Conservation (phyloP, 2,888 invertebrate species). For the Melanchra persicariae region DNA sequence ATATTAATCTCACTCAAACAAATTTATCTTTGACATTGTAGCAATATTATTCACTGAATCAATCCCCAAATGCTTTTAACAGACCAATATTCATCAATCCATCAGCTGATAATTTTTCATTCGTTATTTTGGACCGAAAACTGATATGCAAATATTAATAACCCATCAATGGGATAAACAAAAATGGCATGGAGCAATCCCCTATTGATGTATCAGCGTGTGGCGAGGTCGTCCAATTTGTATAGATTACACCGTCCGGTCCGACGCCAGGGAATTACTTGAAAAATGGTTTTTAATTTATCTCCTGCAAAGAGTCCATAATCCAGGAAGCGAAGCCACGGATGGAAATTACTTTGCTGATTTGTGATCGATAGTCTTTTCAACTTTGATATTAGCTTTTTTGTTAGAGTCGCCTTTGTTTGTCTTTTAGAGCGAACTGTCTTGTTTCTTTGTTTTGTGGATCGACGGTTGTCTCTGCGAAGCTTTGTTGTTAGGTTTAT, state of each 20-base stretch:
- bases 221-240: conserved; percentile 74
- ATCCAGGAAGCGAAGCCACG: conserved; percentile 40
- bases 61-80: conserved; percentile 45
- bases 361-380: conserved; percentile 61
- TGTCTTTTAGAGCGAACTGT: conserved; percentile 53
- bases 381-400: conserved; percentile 58
- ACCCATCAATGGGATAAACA: conserved; percentile 69
- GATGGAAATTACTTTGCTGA: conserved; percentile 57
- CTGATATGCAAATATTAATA: conserved; percentile 70
- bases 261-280: conserved; percentile 72
- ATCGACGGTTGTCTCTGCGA: conserved; percentile 31
- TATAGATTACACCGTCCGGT: conserved; percentile 76
- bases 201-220: conserved; percentile 74
- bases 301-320: conserved; percentile 62
- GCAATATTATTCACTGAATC: conserved; percentile 16
- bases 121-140: conserved; percentile 52
- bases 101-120: conserved; percentile 58
- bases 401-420: conserved; percentile 47
- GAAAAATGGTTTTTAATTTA: conserved; percentile 83
- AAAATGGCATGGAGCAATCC: conserved; percentile 66
- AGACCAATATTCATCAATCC: conserved; percentile 41
- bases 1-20: too few species aligned
- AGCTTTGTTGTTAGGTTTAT: conserved; percentile 44
- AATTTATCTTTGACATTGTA: neutral
- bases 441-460: conserved; percentile 54